phyloP scores from a whole-genome alignment of 2,797 vertebrate genomes.

The Mormyrops attenuatus region DNA sequence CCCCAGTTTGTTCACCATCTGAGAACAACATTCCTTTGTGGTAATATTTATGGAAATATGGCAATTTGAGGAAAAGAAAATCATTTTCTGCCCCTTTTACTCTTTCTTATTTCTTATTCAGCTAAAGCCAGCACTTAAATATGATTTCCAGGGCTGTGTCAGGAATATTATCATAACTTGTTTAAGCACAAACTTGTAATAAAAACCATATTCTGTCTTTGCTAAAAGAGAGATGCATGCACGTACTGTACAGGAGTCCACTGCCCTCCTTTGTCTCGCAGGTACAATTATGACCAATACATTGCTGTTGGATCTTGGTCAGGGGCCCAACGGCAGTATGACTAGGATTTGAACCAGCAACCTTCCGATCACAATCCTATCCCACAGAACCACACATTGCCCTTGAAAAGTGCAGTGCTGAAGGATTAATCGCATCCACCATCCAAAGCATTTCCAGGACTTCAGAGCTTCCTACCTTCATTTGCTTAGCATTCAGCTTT shows the following conservation, averaged over 20 bases:
- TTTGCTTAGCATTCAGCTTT: background rate
- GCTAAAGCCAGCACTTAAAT: background rate
- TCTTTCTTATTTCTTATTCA: background rate
- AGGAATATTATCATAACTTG: background rate
- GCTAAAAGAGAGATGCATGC: background rate
- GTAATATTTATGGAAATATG: constrained; percentile 3
- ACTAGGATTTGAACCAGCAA: background rate
- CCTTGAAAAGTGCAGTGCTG: background rate
- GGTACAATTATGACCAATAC: background rate
- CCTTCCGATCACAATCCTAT: background rate
- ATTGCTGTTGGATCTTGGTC: background rate
- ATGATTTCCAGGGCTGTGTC: background rate
- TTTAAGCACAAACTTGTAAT: background rate
- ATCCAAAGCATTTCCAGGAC: background rate
- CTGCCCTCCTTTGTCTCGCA: background rate
- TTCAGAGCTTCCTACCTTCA: background rate
- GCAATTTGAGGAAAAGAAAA: background rate
- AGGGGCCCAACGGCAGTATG: background rate
- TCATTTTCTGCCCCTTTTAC: background rate
- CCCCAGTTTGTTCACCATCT: background rate
- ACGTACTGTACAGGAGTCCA: background rate
- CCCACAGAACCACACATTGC: background rate
- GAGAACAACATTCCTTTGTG: background rate
- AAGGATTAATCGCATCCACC: background rate
- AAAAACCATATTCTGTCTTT: background rate